Base-by-base conservation (phyloP, 2,888 invertebrate genomes). In the Drosophila vallismaia region DNA sequence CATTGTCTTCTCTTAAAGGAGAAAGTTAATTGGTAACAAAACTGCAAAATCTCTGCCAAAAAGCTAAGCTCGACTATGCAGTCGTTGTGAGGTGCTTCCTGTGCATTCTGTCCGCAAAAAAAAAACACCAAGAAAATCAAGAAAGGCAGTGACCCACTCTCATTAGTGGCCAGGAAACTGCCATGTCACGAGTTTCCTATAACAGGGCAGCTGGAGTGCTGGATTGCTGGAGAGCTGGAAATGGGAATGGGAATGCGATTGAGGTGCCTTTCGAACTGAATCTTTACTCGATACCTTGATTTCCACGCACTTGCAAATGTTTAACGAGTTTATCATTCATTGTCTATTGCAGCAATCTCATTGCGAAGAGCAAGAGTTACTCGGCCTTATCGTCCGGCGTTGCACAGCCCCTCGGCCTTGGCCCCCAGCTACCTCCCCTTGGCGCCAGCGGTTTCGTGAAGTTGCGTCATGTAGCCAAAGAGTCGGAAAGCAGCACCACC, bases 301-400 rank as follows among this genome's bases (percentile, higher is more conserved):
- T 73, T 69, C 79, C 76, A 75, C 67, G 40, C 12, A 72, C 57
- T 68, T 70, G 57, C 69, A 62, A 63, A 57, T 56, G 63, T 60
- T 69, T 63, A 74, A 74, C 64, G 44, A 8, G 19, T 33, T 48
- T 58, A 66, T 48, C 60, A 19, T 68, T 28, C 51, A 14, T 44
- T 46, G n/a, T 59, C 31, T 72, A n/a, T 85, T 86, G 52, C 88
- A 90, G 91, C 71, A 91, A 83, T 79, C 38, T 58, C 74, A 89
- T 92, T 77, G 89, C 91, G 52, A 92, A 92, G 89, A 92, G 92
- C 83, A 92, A 92, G 86, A 92, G 91, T 88, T 89, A 91, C 78
- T 91, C 92, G 76, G 84, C 88, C 68, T 77, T 84, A 72, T 50
- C 83, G 28, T 71, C 57, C 31, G 38, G 60, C 9, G 29, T 50